Percentiles rank a stretch among this genome's conserved stretches.
These are phyloP conservation scores for Drosophila colorata DNA, from an alignment of 2,888 invertebrate species.

Conservation along the genomic window DNA sequence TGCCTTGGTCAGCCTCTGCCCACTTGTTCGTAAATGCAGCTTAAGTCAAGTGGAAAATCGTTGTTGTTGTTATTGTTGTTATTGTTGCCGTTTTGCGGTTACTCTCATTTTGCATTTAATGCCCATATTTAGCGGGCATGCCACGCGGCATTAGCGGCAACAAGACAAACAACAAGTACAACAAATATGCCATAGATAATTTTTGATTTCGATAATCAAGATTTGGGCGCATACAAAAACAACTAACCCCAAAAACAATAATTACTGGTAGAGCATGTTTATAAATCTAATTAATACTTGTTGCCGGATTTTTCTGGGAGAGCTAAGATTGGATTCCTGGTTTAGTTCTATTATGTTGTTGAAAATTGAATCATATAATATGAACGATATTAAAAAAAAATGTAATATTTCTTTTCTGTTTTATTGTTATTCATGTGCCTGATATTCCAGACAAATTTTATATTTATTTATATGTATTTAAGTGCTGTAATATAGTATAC, in stretches of 20 bases:
- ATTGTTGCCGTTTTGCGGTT: slow-evolving; percentile 59
- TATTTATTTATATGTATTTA: too few species aligned
- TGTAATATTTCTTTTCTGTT: too few species aligned
- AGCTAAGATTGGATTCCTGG: background rate
- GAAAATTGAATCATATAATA: too few species aligned
- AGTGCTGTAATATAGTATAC: too few species aligned
- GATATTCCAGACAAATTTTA: too few species aligned
- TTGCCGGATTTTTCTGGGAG: background rate
- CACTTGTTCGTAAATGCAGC: slow-evolving; percentile 62
- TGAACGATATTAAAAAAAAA: too few species aligned
- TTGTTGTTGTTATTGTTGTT: slow-evolving; percentile 36
- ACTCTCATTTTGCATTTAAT: slow-evolving; percentile 77
- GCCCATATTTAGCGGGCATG: slow-evolving; percentile 74
- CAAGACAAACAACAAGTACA: slow-evolving; percentile 41
- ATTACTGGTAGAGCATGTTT: too few species aligned
- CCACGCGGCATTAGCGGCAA: slow-evolving; percentile 53
- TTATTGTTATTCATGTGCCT: too few species aligned
- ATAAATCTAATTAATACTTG: too few species aligned
- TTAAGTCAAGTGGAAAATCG: slow-evolving; percentile 84
- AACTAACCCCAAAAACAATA: background rate
- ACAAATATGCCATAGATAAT: slow-evolving; percentile 31
- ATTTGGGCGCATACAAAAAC: slow-evolving; percentile 4
- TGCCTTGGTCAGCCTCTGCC: slow-evolving; percentile 65
- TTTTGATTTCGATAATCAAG: slow-evolving; percentile 16
- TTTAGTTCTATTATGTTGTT: too few species aligned